A percentile compares a stretch with the other conserved stretches of the same genome.
Evolutionary conservation across 2,888 invertebrate species (phyloP).

Genomic region (Prosopocoilus inquinatus): DNA sequence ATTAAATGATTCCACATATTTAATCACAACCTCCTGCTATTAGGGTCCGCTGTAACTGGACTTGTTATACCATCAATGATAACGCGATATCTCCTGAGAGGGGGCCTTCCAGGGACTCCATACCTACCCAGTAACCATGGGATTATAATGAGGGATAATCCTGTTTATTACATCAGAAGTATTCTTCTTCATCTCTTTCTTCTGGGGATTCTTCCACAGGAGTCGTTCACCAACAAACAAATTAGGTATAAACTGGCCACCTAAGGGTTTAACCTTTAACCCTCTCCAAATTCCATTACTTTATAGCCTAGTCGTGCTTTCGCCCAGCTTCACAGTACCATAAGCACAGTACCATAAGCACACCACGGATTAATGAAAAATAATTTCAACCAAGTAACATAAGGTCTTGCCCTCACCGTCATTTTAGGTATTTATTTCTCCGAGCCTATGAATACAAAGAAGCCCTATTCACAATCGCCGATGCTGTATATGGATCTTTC

Average conservation of each 20-base stretch:
- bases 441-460: constrained; percentile 70
- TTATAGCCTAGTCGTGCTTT: constrained; percentile 74
- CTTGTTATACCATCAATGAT: constrained; percentile 66
- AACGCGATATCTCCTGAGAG: constrained; percentile 69
- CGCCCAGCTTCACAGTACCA: too few species aligned
- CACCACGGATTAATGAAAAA: constrained; percentile 58
- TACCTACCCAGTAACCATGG: too few species aligned
- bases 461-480: constrained; percentile 59
- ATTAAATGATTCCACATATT: constrained; percentile 63
- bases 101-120: too few species aligned
- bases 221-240: constrained; percentile 58
- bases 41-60: constrained; percentile 53
- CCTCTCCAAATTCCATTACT: constrained; percentile 69
- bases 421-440: constrained; percentile 65
- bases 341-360: constrained; percentile 67
- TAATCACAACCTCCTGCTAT: constrained; percentile 54
- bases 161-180: too few species aligned
- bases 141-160: too few species aligned
- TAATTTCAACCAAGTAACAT: constrained; percentile 51
- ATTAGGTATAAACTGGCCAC: constrained; percentile 63
- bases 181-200: constrained; percentile 60
- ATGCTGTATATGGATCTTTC: constrained; percentile 65
- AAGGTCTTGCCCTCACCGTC: constrained; percentile 56
- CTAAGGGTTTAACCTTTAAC: constrained; percentile 62
- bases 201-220: constrained; percentile 60